These are phyloP conservation scores for Ranitomeya variabilis DNA, from an alignment of 2,113 vertebrate genomes.

Conservation along the genomic window DNA sequence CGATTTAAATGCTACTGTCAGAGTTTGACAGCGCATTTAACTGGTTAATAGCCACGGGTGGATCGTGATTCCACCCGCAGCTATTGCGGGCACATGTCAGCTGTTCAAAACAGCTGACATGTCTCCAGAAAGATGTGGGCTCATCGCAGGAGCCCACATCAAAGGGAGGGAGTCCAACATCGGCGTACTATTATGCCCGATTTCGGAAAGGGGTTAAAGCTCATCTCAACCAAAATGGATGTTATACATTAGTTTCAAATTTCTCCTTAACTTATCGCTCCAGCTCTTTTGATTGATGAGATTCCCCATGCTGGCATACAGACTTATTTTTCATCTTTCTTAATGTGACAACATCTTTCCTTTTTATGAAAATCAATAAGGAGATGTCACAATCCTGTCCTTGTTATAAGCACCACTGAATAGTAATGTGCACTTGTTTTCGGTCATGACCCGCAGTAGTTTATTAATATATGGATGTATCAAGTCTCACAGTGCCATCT, in stretches of 20 bases:
- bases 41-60: no score
- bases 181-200: no score
- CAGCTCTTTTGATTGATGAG: not conserved
- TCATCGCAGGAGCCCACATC: no score
- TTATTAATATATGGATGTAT: not conserved
- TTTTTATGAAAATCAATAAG: slow-evolving; percentile 9
- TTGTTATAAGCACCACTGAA: not conserved
- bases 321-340: not conserved
- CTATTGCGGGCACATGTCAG: no score
- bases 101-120: no score
- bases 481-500: not conserved
- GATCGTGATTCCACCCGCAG: no score
- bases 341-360: not conserved
- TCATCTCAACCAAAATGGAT: not conserved
- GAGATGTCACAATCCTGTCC: slow-evolving; percentile 8
- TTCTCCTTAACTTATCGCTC: not conserved
- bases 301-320: not conserved
- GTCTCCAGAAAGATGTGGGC: no score
- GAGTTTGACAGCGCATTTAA: no score
- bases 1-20: no score
- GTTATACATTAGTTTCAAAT: not conserved
- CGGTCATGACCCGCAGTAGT: not conserved
- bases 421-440: slow-evolving; percentile 19
- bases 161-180: no score
- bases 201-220: not conserved